Percentiles rank a stretch among this genome's conserved stretches.
Conservation (phyloP, 2,888 invertebrate species). For the Xylocampa areola region DNA sequence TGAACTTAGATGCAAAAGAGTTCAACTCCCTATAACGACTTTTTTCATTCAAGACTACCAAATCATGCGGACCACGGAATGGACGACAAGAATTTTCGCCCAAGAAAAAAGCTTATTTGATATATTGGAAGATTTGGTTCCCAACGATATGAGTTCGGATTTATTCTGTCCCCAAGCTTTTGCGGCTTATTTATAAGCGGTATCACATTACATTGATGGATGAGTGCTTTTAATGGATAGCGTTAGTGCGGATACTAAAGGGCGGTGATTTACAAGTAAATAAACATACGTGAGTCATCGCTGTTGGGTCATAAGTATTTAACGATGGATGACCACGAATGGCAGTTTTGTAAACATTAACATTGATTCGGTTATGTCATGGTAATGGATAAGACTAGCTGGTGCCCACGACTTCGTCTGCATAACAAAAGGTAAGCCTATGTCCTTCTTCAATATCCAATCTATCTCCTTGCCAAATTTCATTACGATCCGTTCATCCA, state of each 20-base stretch:
- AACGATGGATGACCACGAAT: constrained; percentile 14
- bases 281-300: constrained; percentile 39
- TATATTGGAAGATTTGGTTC: constrained; percentile 61
- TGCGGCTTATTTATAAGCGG: constrained; percentile 71
- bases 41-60: constrained; percentile 29
- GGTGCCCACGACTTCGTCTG: no score
- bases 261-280: constrained; percentile 51
- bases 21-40: constrained; percentile 35
- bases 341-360: constrained; percentile 3
- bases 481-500: no score
- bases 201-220: constrained; percentile 78
- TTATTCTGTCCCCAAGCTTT: constrained; percentile 65
- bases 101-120: constrained; percentile 61
- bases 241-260: constrained; percentile 53
- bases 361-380: not conserved
- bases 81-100: constrained; percentile 40
- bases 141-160: constrained; percentile 54
- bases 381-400: no score
- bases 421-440: no score
- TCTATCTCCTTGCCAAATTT: no score
- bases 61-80: constrained; percentile 36
- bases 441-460: no score
- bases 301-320: constrained; percentile 27
- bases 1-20: no score
- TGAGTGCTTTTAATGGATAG: constrained; percentile 72